Conservation (phyloP, 2,797 vertebrate genomes). For the Chromobotia macracanthus region DNA sequence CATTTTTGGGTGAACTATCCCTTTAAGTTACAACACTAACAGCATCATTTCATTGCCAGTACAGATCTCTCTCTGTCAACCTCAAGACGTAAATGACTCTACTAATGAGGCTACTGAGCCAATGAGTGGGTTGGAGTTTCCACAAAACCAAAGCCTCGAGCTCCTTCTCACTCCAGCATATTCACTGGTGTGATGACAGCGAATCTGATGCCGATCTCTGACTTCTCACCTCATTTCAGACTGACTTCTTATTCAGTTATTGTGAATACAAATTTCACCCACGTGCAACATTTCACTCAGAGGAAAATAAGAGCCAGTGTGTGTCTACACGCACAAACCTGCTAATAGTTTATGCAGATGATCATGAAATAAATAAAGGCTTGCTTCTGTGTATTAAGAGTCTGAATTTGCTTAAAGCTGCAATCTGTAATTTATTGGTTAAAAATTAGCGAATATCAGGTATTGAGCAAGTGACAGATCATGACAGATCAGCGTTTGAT, state of each 20-base stretch:
- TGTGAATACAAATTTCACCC: slow-evolving; percentile 14
- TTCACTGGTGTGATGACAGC: slow-evolving; percentile 4
- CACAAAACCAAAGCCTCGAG: slow-evolving; percentile 6
- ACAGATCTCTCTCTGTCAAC: slow-evolving; percentile 2
- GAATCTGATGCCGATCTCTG: neutral
- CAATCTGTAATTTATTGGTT: too few relatives aligned
- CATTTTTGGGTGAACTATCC: too few relatives aligned
- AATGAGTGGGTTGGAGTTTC: neutral
- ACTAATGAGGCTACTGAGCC: slow-evolving; percentile 37
- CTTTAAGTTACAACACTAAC: neutral
- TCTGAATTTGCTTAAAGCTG: too few relatives aligned
- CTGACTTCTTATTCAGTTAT: slow-evolving; percentile 8
- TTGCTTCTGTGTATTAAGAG: too few relatives aligned
- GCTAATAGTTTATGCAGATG: slow-evolving; percentile 3
- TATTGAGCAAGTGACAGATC: too few relatives aligned
- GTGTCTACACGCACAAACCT: slow-evolving; percentile 11
- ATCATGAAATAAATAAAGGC: neutral
- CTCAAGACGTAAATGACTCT: neutral
- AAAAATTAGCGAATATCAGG: too few relatives aligned
- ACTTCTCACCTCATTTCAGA: slow-evolving; percentile 34
- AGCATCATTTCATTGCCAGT: neutral
- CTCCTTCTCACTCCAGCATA: neutral
- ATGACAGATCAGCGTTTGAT: too few relatives aligned
- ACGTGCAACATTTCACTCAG: neutral
- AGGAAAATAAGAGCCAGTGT: neutral